phyloP scores from a whole-genome alignment of 2,113 vertebrate species.

The Scomber scombrus region DNA sequence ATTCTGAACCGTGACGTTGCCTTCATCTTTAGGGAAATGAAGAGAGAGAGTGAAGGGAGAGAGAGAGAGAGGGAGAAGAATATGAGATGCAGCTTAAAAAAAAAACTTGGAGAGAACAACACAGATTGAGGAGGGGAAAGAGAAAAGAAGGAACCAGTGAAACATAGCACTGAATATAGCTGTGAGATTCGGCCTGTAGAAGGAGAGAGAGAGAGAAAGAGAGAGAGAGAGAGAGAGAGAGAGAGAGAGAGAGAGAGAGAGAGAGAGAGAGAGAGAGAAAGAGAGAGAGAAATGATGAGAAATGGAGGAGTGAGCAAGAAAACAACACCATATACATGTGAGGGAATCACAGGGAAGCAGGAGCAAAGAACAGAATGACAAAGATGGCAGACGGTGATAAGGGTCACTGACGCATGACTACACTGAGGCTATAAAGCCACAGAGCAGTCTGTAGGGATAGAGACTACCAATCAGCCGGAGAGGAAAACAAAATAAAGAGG shows the following conservation, averaged over 20 bases:
- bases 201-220: not conserved
- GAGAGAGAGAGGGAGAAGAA: not conserved
- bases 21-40: slow-evolving; percentile 27
- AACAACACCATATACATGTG: not conserved
- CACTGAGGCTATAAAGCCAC: slow-evolving; percentile 36
- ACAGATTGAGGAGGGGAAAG: not conserved
- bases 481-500: slow-evolving; percentile 24
- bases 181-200: not conserved
- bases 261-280: not conserved
- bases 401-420: slow-evolving; percentile 43
- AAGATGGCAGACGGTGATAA: slow-evolving; percentile 31
- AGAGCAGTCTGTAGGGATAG: slow-evolving; percentile 17
- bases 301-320: not conserved
- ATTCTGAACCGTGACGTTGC: slow-evolving; percentile 5
- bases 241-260: not conserved
- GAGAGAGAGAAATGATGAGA: too few species aligned
- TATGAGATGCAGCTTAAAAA: slow-evolving; percentile 32
- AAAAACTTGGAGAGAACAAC: not conserved
- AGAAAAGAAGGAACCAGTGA: not conserved
- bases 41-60: not conserved
- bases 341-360: slow-evolving; percentile 1
- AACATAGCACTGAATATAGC: not conserved
- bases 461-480: slow-evolving; percentile 26
- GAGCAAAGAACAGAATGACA: slow-evolving; percentile 20
- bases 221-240: not conserved